Evolutionary conservation across 30 jellyfish, hydroid and myxozoan genomes (phyloP), one percentile per base, ranked within the genome.

Genomic region (Aurelia coerulea): DNA sequence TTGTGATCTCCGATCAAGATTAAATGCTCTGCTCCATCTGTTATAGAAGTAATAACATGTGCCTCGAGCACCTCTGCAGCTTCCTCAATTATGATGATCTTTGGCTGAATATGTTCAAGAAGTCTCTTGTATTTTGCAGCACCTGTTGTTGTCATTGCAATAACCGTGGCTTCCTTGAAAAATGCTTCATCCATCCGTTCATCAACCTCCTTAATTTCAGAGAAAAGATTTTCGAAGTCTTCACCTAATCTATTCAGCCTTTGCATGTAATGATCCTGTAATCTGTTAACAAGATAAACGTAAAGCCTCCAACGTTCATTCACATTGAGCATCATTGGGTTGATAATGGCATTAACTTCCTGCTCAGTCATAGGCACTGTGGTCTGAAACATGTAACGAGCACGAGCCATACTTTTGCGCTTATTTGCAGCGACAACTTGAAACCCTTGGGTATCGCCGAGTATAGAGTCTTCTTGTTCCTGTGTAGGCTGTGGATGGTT

Each of bases 1-100:
- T 94, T 88, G 84, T 94, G 99, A 89, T 94, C 99, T 15, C 99
- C 99, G 64, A 94, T 89, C 18, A 94, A 83, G 56, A 94, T 87
- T 78, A 85, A 81, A 62, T 94, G 97, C 64, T 94, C 90, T 15
- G 96, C 87, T 34, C 78, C 83, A 10, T 78, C 85, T 11, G 87
- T 64, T 59, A 94, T 62, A 4, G 96, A 83, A 19, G 92, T 79
- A 19, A 94, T 58, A 34, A 94, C 93, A 80, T 94, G 97, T 2
- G 99, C 99, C 59, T 94, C 99, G 32, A 94, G 87, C 64, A 94
- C 97, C 68, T 94, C 99, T 13, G 99, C 99, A 7, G 99, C 99
- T 81, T 94, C 99, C 77, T 94, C 99, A 2, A 89, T 81, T 65
- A 94, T 81, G 42, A 89, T 84, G 16, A 88, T 78, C 50, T 81